A percentile compares a stretch with the other conserved stretches of the same genome.
phyloP scores from a whole-genome alignment of 2,113 vertebrate species.

The Sceloporus undulatus region DNA sequence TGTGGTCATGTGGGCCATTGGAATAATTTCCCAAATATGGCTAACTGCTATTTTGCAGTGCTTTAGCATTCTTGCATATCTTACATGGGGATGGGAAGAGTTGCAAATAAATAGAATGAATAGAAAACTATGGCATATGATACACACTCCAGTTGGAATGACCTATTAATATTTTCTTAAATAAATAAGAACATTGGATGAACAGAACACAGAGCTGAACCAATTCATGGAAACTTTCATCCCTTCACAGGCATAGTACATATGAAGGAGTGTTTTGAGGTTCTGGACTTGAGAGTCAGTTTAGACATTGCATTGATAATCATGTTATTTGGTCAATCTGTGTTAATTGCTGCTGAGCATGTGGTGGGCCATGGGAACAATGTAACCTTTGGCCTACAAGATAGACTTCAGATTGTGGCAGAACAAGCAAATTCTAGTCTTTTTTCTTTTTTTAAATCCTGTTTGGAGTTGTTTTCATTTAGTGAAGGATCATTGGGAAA shows the following conservation, averaged over 20 bases:
- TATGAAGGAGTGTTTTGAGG: not conserved
- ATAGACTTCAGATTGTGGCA: not conserved
- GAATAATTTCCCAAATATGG: too few relatives aligned
- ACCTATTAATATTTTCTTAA: not conserved
- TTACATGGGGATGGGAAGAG: not conserved
- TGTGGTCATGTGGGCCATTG: too few relatives aligned
- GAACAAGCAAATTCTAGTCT: slow-evolving; percentile 24
- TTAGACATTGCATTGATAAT: not conserved
- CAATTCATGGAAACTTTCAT: not conserved
- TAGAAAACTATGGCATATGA: not conserved
- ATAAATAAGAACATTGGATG: not conserved
- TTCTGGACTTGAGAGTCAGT: not conserved
- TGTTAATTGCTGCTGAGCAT: not conserved
- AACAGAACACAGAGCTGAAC: not conserved
- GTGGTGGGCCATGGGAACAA: not conserved
- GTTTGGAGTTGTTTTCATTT: slow-evolving; percentile 20
- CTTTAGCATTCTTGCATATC: not conserved
- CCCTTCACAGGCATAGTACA: not conserved
- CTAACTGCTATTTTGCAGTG: not conserved
- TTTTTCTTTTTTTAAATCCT: not conserved
- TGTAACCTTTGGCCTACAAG: not conserved
- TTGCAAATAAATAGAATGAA: not conserved
- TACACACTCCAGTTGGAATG: not conserved
- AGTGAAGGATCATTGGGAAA: slow-evolving; percentile 18
- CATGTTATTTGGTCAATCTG: not conserved